Percentiles rank a stretch among this genome's conserved stretches.
Evolutionary conservation across 2,797 vertebrate species (phyloP).

Genomic region (Melanotaenia maccullochi): DNA sequence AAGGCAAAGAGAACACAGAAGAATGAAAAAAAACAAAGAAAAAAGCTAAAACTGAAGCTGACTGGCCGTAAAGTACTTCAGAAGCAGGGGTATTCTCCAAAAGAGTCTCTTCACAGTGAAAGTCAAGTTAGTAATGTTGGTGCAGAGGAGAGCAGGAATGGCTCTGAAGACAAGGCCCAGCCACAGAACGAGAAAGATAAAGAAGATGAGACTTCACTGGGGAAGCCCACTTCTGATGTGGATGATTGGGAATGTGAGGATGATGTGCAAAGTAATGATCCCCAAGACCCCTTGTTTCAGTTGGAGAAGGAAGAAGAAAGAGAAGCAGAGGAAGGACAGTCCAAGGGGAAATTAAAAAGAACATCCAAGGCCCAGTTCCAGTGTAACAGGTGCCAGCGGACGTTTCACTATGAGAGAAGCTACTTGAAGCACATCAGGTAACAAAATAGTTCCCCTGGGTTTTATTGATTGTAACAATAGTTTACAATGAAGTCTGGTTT

Average conservation of each 20-base stretch:
- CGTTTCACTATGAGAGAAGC: slow-evolving; percentile 95
- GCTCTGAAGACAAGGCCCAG: slow-evolving; percentile 23
- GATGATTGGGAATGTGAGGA: slow-evolving; percentile 54
- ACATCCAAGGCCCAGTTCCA: slow-evolving; percentile 82
- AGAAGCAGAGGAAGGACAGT: slow-evolving; percentile 19
- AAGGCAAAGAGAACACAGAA: slow-evolving; percentile 4
- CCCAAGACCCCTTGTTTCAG: slow-evolving; percentile 39
- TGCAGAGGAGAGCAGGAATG: slow-evolving; percentile 10
- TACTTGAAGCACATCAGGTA: slow-evolving; percentile 92
- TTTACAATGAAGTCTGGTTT: neutral
- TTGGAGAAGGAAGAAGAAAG: slow-evolving; percentile 50
- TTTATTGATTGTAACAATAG: neutral
- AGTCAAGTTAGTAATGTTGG: slow-evolving; percentile 7
- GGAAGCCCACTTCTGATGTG: neutral
- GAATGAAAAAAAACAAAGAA: slow-evolving; percentile 68
- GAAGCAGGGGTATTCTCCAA: slow-evolving; percentile 9
- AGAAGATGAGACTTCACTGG: neutral
- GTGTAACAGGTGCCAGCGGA: slow-evolving; percentile 89
- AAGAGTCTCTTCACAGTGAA: neutral
- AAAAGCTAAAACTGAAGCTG: slow-evolving; percentile 81
- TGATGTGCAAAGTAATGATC: slow-evolving; percentile 12
- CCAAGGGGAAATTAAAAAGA: slow-evolving; percentile 39
- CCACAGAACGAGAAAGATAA: slow-evolving; percentile 18
- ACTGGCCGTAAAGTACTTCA: slow-evolving; percentile 80
- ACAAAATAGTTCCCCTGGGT: neutral